Conservation (phyloP, 2,888 invertebrate genomes). For the Tinea semifulvella region DNA sequence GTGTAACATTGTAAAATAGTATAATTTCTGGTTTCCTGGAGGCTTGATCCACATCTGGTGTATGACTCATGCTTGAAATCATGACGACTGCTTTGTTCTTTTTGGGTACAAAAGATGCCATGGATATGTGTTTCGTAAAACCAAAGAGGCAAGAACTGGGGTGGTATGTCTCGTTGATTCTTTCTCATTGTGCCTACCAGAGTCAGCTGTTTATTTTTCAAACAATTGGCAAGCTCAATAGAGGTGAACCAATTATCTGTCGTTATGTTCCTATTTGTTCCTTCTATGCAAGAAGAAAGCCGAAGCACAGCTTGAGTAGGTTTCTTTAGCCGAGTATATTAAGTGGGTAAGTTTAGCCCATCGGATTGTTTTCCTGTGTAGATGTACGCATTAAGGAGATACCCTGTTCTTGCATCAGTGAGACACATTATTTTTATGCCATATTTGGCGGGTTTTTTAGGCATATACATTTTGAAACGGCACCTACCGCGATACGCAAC, state of each 20-base stretch:
- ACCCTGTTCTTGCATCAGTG: constrained; percentile 15
- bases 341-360: constrained; percentile 18
- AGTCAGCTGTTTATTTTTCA: constrained; percentile 15
- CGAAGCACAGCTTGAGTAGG: constrained; percentile 19
- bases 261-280: constrained; percentile 19
- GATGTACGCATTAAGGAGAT: constrained; percentile 18
- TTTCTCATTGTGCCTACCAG: constrained; percentile 18
- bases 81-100: constrained; percentile 19
- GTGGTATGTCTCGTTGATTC: constrained; percentile 17
- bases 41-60: constrained; percentile 8
- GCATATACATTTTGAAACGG: constrained; percentile 16
- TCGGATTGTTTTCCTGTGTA: constrained; percentile 20
- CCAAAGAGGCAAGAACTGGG: constrained; percentile 17
- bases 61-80: constrained; percentile 20
- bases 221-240: constrained; percentile 15
- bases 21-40: constrained; percentile 17
- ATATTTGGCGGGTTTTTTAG: constrained; percentile 16
- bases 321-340: constrained; percentile 17
- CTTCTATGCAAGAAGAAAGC: constrained; percentile 18
- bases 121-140: constrained; percentile 18
- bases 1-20: constrained; percentile 15
- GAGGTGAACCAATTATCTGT: constrained; percentile 25
- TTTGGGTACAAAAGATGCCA: constrained; percentile 19
- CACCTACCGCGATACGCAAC: constrained; percentile 16
- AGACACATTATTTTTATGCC: constrained; percentile 15